Evolutionary conservation across 2,113 vertebrate genomes (phyloP).

Genomic region (Muscicapa adusta): DNA sequence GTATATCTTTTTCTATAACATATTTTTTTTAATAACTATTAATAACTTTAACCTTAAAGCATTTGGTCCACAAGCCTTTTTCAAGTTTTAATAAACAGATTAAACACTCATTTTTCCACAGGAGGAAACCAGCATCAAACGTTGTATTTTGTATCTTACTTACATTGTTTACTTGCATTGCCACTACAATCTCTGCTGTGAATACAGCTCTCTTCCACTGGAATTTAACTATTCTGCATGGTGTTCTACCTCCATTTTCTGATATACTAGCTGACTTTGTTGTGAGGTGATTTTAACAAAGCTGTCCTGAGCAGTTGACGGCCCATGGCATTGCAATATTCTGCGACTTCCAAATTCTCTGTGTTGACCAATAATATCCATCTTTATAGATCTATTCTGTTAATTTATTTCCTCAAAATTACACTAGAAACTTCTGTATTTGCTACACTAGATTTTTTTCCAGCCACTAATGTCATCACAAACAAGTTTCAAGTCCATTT

Average conservation of each 20-base stretch:
- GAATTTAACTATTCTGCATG: not conserved
- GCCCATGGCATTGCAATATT: not conserved
- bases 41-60: not conserved
- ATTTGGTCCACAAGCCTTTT: not conserved
- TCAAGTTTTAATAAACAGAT: not conserved
- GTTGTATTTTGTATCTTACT: not conserved
- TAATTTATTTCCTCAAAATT: not conserved
- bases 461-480: not conserved
- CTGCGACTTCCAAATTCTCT: not conserved
- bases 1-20: not conserved
- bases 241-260: not conserved
- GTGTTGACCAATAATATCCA: not conserved
- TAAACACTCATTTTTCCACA: not conserved
- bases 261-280: not conserved
- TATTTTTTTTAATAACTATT: not conserved
- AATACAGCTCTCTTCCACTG: not conserved
- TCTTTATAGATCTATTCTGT: not conserved
- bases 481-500: not conserved
- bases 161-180: rapidly evolving
- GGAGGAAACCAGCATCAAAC: not conserved
- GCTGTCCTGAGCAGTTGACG: not conserved
- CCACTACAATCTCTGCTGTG: not conserved
- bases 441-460: not conserved
- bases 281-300: not conserved
- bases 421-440: not conserved